Conservation (phyloP, 2,888 invertebrate species). For the Parnassius smintheus region DNA sequence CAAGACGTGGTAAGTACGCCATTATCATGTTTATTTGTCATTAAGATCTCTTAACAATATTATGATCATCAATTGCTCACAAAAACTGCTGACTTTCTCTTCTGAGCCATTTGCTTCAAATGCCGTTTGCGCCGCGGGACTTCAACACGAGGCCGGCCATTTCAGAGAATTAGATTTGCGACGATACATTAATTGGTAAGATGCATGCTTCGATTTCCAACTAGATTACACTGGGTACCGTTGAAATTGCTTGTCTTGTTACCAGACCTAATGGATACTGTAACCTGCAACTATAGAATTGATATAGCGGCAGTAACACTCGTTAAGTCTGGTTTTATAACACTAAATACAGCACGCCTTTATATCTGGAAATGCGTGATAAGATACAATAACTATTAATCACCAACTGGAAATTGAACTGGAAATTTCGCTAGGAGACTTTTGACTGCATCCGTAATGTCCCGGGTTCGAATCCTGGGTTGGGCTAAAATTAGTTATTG, state of each 20-base stretch:
- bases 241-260: slow-evolving; percentile 26
- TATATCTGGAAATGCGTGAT: background rate
- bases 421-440: no score
- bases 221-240: slow-evolving; percentile 17
- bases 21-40: no score
- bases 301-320: slow-evolving; percentile 11
- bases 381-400: background rate
- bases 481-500: no score
- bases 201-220: slow-evolving; percentile 19
- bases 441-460: no score
- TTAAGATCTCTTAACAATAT: no score
- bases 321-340: slow-evolving; percentile 14
- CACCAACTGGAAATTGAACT: no score
- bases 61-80: background rate
- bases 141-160: slow-evolving; percentile 10
- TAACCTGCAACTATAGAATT: slow-evolving; percentile 9
- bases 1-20: no score
- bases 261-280: slow-evolving; percentile 16
- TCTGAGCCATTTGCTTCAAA: background rate
- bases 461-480: no score
- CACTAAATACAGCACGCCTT: slow-evolving; percentile 6
- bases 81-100: background rate
- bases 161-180: slow-evolving; percentile 24
- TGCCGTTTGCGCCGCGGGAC: slow-evolving; percentile 1
- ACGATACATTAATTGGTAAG: slow-evolving; percentile 27